Evolutionary conservation across 2,888 invertebrate species (phyloP), one percentile per base, ranked within the genome.

Genomic region (Napeogenes inachia): DNA sequence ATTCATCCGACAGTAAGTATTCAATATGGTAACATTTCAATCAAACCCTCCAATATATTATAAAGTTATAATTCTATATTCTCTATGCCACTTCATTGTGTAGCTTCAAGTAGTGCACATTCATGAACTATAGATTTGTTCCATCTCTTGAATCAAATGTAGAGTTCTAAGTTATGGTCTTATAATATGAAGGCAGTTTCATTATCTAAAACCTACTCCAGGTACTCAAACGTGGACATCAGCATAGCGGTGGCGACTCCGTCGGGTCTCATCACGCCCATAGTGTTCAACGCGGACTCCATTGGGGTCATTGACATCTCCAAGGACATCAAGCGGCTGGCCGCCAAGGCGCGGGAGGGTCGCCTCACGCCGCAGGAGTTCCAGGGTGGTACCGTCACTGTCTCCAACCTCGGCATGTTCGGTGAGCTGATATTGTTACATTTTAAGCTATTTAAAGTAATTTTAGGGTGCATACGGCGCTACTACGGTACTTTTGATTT

Each of bases 191-290:
- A 13, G 5, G 4, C 21, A 21, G 21, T 13, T 10, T 50, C 50
- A 30, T 10, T 4, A 8, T 2, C 30, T 10, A 30, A 8, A 42
- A 10, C 21, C 30, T 12, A 10, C 82, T 82, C n/a, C 76, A 97
- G 97, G 78, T 97, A 94, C 79, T 93, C 94, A 57, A 94, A 95
- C 74, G 99, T 99, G 10, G 99, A 99, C 83, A 95, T 99, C 2
- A 97, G 96, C 75, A 97, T 99, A 63, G 99, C 99, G 1, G 99
- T 99, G 4, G 97, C 97, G 65, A 99, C 99, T 0, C 97, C 97
- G 4, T 93, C 93, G 67, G 99, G 99, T 0, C 92, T 99, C 10
- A 98, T 99, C 66, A 99, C 99, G 2, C 99, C 99, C 2, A 99
- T 99, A 71, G 93, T 99, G 13, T 96, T 96, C 83, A 93, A 94